phyloP scores from a whole-genome alignment of 2,113 vertebrate species.

The Upupa epops region DNA sequence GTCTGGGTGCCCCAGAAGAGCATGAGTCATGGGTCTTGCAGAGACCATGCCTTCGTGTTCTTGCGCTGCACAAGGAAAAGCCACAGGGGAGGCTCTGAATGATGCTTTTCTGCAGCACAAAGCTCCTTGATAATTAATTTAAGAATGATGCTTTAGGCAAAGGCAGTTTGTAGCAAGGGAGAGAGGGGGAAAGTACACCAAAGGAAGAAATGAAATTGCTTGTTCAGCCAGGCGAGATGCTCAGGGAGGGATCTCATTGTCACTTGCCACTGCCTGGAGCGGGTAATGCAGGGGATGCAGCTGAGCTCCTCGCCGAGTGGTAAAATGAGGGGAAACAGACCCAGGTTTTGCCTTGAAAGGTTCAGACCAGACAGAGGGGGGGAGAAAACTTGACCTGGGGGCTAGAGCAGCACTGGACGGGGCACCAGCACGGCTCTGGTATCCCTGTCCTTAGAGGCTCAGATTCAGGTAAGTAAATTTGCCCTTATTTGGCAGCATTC shows the following conservation, averaged over 20 bases:
- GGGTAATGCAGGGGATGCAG: background rate
- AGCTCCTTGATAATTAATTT: constrained; percentile 10
- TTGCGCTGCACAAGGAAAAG: background rate
- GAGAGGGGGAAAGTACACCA: background rate
- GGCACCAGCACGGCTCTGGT: fast-evolving
- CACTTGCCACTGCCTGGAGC: fast-evolving
- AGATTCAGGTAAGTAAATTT: background rate
- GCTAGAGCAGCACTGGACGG: background rate
- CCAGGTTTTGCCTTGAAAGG: background rate
- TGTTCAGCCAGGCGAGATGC: background rate
- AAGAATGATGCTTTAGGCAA: constrained; percentile 12
- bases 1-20: background rate
- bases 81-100: background rate
- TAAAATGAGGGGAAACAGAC: background rate
- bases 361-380: background rate
- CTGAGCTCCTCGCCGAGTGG: fast-evolving
- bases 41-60: fast-evolving
- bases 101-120: background rate
- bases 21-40: background rate
- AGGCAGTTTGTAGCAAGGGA: constrained; percentile 6
- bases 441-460: background rate
- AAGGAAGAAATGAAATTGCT: background rate
- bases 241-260: background rate
- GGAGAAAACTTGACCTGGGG: background rate
- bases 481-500: background rate